Evolutionary conservation across 2,888 invertebrate species (phyloP).

Genomic region (Phaedon cochleariae): DNA sequence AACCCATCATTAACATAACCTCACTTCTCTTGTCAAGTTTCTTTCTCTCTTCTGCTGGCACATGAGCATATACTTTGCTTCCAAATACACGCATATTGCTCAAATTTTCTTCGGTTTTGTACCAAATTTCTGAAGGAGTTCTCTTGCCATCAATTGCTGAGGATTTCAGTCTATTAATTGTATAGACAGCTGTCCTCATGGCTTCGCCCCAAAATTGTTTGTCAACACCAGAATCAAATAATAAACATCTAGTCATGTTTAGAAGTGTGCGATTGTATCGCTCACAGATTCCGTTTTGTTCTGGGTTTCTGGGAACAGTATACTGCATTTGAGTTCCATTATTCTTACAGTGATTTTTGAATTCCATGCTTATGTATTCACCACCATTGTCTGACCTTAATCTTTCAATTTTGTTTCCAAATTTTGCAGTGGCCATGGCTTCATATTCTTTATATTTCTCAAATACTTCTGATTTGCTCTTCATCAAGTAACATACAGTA

Average conservation of each 20-base stretch:
- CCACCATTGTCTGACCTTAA: constrained; percentile 38
- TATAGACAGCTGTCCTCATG: constrained; percentile 5
- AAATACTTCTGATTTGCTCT: constrained; percentile 40
- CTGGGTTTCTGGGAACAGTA: constrained; percentile 36
- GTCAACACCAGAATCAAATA: neutral
- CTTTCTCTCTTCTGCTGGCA: neutral
- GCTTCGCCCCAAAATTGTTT: constrained; percentile 9
- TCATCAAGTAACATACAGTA: constrained; percentile 41
- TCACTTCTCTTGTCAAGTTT: constrained; percentile 6
- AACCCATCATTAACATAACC: constrained; percentile 5
- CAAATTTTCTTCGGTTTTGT: neutral
- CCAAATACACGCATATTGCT: constrained; percentile 13
- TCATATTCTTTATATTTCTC: constrained; percentile 33
- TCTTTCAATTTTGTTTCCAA: constrained; percentile 27
- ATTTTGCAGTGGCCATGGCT: constrained; percentile 41
- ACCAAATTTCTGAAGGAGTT: constrained; percentile 16
- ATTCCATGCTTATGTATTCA: constrained; percentile 34
- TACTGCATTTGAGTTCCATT: constrained; percentile 36
- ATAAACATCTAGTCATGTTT: neutral
- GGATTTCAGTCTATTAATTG: neutral
- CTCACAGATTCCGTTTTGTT: constrained; percentile 37
- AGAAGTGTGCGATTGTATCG: constrained; percentile 15
- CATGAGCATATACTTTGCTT: neutral
- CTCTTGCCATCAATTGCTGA: neutral
- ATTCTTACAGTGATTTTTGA: constrained; percentile 30